Evolutionary conservation across 2,797 vertebrate species (phyloP).

Genomic region (Etheostoma perlongum): DNA sequence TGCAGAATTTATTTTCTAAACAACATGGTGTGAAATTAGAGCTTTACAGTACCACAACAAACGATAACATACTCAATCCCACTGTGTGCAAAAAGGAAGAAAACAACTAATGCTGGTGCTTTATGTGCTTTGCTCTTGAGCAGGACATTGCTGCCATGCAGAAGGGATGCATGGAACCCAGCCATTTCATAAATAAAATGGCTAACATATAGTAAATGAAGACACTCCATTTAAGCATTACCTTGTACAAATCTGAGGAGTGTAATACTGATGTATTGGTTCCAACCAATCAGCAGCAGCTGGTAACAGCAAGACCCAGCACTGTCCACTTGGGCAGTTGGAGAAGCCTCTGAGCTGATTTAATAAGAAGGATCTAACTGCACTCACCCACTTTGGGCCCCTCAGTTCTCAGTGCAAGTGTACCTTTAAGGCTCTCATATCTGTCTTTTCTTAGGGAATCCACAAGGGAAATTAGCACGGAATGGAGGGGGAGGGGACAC

Average conservation of each 20-base stretch:
- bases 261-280: neutral
- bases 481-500: no score
- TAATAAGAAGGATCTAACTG: constrained; percentile 1
- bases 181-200: neutral
- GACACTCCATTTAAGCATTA: neutral
- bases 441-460: neutral
- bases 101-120: neutral
- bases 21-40: constrained; percentile 53
- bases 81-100: neutral
- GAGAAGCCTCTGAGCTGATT: neutral
- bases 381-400: neutral
- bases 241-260: neutral
- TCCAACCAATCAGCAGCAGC: constrained; percentile 3
- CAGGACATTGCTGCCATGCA: neutral
- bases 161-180: neutral
- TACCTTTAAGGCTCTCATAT: neutral
- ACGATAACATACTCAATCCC: neutral
- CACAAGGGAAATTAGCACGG: neutral
- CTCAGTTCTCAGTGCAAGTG: neutral
- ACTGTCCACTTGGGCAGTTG: constrained; percentile 3
- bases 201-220: neutral
- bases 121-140: neutral
- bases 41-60: neutral
- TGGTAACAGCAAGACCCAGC: neutral
- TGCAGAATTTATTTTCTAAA: constrained; percentile 45